These are phyloP conservation scores for Phalacrocorax aristotelis DNA, from an alignment of 2,113 vertebrate species.

Conservation along the genomic window DNA sequence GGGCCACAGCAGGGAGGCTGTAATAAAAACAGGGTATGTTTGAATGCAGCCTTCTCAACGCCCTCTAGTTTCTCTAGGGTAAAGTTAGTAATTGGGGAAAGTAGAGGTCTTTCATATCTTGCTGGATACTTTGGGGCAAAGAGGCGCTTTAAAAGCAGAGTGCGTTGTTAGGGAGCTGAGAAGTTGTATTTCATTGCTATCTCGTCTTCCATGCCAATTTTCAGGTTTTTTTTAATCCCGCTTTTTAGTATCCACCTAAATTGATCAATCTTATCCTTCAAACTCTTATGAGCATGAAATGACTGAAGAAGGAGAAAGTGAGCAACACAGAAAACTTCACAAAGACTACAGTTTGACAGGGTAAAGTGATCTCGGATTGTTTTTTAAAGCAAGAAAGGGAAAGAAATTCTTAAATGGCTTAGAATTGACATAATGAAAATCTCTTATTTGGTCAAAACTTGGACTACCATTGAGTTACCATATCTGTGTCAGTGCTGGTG, in stretches of 20 bases:
- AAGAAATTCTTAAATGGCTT: neutral
- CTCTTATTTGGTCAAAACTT: neutral
- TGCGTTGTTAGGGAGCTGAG: neutral
- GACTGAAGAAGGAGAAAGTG: neutral
- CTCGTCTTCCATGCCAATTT: fast-evolving
- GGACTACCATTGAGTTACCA: neutral
- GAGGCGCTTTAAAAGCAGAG: neutral
- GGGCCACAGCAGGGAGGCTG: neutral
- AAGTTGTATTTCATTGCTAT: neutral
- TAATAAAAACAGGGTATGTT: neutral
- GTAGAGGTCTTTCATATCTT: neutral
- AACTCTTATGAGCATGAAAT: neutral
- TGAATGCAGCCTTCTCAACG: neutral
- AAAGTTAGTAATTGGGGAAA: neutral
- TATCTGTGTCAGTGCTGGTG: fast-evolving
- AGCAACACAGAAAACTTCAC: neutral
- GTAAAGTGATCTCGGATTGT: neutral
- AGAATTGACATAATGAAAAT: neutral
- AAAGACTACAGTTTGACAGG: too few relatives aligned
- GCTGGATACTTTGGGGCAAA: neutral
- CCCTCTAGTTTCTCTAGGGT: neutral
- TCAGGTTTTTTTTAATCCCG: neutral
- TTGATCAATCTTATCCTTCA: neutral
- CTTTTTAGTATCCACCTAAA: neutral
- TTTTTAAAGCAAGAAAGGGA: neutral